A percentile compares a stretch with the other conserved stretches of the same genome.
phyloP scores from a whole-genome alignment of 1,140 invertebrate genomes.

The Stegodyphus dumicola region DNA sequence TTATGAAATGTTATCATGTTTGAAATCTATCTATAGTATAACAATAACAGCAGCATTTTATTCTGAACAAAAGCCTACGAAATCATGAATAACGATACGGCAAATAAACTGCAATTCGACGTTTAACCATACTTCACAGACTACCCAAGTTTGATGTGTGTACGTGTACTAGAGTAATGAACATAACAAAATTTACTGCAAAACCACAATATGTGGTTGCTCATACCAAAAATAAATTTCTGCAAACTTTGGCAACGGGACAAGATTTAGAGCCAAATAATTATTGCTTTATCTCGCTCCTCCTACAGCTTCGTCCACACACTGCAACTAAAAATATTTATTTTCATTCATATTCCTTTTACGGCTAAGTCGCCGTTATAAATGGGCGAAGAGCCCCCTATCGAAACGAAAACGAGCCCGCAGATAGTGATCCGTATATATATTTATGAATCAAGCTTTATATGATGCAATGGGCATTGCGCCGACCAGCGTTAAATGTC shows the following conservation, averaged over 20 bases:
- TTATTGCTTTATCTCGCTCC: conserved; percentile 44
- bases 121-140: too few relatives aligned
- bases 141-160: too few relatives aligned
- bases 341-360: conserved; percentile 45
- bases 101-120: too few relatives aligned
- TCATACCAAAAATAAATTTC: neutral
- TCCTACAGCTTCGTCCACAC: neutral
- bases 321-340: conserved; percentile 13
- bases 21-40: too few relatives aligned
- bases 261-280: conserved; percentile 48
- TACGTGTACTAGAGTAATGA: neutral
- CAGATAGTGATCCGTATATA: conserved; percentile 7
- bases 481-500: conserved; percentile 44
- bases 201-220: neutral
- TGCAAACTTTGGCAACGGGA: conserved; percentile 18
- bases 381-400: conserved; percentile 14
- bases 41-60: too few relatives aligned
- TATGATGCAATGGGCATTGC: conserved; percentile 18
- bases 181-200: conserved; percentile 32
- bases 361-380: conserved; percentile 53
- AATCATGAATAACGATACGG: too few relatives aligned
- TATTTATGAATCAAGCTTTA: conserved; percentile 50
- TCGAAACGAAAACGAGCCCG: neutral
- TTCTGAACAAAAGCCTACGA: too few relatives aligned
- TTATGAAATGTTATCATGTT: too few relatives aligned